Evolutionary conservation across 2,888 invertebrate species (phyloP).

Genomic region (Globia sparganii): DNA sequence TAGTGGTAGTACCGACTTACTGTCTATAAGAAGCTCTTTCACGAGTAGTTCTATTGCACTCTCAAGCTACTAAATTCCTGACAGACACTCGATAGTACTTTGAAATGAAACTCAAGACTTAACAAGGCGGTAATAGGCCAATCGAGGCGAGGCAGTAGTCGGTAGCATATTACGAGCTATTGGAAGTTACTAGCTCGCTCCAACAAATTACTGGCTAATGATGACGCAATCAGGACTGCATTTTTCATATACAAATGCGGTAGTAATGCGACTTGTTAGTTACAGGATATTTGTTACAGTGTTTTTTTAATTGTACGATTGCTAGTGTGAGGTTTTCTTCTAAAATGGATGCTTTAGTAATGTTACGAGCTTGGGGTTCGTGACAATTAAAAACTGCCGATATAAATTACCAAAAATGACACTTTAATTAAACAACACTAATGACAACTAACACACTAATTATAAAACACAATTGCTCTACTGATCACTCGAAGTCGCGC

Average conservation of each 20-base stretch:
- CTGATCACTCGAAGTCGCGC: too few relatives aligned
- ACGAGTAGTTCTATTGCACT: neutral
- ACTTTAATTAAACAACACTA: too few relatives aligned
- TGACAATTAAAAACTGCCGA: too few relatives aligned
- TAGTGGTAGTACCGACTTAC: neutral
- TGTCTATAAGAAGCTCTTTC: neutral
- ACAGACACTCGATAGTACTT: constrained; percentile 3
- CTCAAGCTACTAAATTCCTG: constrained; percentile 3
- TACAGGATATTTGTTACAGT: too few relatives aligned
- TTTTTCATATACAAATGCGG: constrained; percentile 17
- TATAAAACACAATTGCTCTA: too few relatives aligned
- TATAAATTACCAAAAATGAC: too few relatives aligned
- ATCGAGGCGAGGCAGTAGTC: constrained; percentile 9
- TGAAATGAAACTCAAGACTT: constrained; percentile 18
- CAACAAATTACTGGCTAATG: constrained; percentile 5
- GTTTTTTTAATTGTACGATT: too few relatives aligned
- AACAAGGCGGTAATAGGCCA: constrained; percentile 20
- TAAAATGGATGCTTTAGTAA: too few relatives aligned
- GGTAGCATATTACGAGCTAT: neutral
- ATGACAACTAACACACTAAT: too few relatives aligned
- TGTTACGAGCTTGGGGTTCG: too few relatives aligned
- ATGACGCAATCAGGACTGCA: constrained; percentile 4
- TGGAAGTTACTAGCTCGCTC: neutral
- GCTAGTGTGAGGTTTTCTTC: too few relatives aligned
- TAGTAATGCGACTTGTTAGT: too few relatives aligned